These are phyloP conservation scores for Palythoa grandiflora DNA, from an alignment of 92 coral and sea anemone genomes.

Conservation along the genomic window DNA sequence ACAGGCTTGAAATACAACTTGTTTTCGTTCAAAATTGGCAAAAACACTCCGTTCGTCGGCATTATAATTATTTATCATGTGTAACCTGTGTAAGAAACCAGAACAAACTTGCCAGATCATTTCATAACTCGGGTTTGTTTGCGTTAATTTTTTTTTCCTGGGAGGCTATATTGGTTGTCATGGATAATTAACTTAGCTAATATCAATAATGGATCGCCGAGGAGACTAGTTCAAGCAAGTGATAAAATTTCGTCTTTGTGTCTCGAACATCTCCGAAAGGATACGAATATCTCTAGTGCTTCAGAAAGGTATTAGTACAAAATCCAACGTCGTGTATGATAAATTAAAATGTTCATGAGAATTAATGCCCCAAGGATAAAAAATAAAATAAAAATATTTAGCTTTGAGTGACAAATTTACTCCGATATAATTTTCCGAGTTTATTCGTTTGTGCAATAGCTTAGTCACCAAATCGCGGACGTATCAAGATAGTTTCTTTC, in stretches of 20 bases:
- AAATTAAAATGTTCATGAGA: too few species aligned
- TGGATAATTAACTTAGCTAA: conserved; percentile 2
- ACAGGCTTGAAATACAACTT: conserved; percentile 29
- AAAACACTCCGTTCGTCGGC: conserved; percentile 4
- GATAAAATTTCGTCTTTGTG: background rate
- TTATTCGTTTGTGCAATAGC: too few species aligned
- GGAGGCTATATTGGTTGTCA: conserved; percentile 4
- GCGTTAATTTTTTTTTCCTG: background rate
- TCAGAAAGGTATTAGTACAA: too few species aligned
- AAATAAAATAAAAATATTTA: too few species aligned
- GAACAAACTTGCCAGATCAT: background rate
- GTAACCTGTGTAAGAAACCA: background rate
- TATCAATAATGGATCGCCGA: conserved; percentile 20
- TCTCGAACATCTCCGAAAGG: background rate
- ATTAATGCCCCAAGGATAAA: too few species aligned
- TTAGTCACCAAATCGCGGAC: too few species aligned
- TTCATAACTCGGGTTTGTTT: background rate
- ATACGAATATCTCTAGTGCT: background rate
- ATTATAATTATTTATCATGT: conserved; percentile 20
- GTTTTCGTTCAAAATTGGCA: conserved; percentile 25
- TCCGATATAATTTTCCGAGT: background rate
- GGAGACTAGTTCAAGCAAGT: background rate
- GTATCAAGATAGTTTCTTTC: too few species aligned
- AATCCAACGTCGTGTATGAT: too few species aligned
- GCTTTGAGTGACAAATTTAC: background rate